phyloP scores from a whole-genome alignment of 2,113 vertebrate genomes.

The Halcyon malimbica region DNA sequence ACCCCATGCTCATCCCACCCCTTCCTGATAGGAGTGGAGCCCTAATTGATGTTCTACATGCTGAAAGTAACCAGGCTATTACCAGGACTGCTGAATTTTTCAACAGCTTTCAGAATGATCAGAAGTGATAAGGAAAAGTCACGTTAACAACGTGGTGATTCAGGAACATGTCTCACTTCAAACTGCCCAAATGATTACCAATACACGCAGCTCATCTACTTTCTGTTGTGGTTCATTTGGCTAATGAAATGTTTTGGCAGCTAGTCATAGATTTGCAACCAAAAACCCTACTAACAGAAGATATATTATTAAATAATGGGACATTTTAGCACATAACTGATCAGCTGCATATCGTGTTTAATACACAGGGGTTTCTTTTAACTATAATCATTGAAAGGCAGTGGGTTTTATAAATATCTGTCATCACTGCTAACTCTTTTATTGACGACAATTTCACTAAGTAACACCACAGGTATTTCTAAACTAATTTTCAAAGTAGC shows the following conservation, averaged over 20 bases:
- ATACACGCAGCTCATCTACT: not conserved
- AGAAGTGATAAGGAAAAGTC: not conserved
- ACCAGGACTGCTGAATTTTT: not conserved
- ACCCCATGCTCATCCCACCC: not conserved
- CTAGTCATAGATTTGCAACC: conserved; percentile 16
- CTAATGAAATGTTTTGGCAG: conserved; percentile 45
- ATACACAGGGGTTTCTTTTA: not conserved
- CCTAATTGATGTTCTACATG: not conserved
- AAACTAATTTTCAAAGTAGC: not conserved
- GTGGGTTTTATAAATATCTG: not conserved
- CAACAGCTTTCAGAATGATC: not conserved
- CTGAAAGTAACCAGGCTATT: not conserved
- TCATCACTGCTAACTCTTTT: not conserved
- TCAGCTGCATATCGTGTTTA: not conserved
- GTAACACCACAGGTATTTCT: conserved; percentile 8
- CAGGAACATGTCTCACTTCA: not conserved
- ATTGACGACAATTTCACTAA: conserved; percentile 5
- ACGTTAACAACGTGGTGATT: not conserved
- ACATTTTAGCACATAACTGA: not conserved
- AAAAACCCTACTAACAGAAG: not conserved
- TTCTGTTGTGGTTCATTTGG: conserved; percentile 33
- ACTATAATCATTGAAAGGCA: not conserved
- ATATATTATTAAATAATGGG: not conserved
- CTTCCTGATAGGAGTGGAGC: not conserved
- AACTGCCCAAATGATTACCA: not conserved